Conservation (phyloP, 2,113 vertebrate species). For the Lanius collurio region DNA sequence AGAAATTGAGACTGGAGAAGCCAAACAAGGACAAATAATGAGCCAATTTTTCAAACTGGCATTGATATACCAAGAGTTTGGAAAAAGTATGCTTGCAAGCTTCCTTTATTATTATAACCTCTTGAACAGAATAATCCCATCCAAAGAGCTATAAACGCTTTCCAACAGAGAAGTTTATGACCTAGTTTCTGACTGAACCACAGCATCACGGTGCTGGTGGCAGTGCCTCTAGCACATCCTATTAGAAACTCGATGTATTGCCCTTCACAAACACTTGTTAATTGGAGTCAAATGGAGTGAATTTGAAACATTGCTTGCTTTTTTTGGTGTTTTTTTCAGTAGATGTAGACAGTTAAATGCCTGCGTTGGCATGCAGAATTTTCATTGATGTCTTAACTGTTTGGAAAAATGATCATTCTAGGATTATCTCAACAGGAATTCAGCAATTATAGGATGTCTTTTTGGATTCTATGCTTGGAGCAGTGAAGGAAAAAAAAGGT, state of each 20-base stretch:
- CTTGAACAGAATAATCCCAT: constrained; percentile 41
- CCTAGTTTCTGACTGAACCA: constrained; percentile 54
- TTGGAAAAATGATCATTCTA: neutral
- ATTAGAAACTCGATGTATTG: neutral
- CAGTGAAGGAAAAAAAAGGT: neutral
- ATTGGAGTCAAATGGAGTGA: neutral
- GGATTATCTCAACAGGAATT: neutral
- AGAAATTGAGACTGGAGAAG: neutral
- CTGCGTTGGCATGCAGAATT: neutral
- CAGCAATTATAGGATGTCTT: neutral
- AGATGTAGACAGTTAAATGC: neutral
- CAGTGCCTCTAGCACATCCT: neutral
- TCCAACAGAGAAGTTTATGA: constrained; percentile 54
- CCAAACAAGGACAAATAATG: neutral
- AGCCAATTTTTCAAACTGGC: neutral
- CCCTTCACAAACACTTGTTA: neutral
- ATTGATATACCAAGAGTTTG: neutral
- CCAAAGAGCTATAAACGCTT: constrained; percentile 39
- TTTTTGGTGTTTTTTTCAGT: neutral
- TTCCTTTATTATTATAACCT: constrained; percentile 66
- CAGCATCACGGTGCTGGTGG: neutral
- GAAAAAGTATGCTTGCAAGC: neutral
- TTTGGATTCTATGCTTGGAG: neutral
- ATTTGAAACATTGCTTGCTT: accelerated
- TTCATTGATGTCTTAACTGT: neutral